These are phyloP conservation scores for Amblyjoppa fuscipennis DNA, from an alignment of 2,888 invertebrate genomes.

Conservation along the genomic window DNA sequence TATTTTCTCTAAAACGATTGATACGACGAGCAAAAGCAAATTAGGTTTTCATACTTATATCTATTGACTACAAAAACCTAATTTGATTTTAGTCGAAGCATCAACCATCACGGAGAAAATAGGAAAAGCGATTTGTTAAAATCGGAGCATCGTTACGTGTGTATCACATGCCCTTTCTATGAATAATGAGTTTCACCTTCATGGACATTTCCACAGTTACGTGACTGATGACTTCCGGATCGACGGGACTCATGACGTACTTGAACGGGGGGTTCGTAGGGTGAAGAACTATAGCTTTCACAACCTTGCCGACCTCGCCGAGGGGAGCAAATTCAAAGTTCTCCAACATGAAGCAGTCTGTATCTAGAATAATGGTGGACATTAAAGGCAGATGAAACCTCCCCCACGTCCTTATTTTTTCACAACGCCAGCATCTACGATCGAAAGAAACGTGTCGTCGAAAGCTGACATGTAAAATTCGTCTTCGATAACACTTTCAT, in stretches of 20 bases:
- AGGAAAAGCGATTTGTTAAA: no score
- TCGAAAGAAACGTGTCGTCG: no score
- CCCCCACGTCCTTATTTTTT: not conserved
- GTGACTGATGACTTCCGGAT: conserved; percentile 74
- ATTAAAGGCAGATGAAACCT: not conserved
- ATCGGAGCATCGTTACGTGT: no score
- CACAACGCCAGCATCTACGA: not conserved
- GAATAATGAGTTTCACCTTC: conserved; percentile 70
- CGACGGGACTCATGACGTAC: conserved; percentile 72
- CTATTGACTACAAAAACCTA: no score
- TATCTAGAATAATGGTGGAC: conserved; percentile 64
- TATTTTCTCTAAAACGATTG: no score
- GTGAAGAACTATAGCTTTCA: conserved; percentile 67
- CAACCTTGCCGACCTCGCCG: conserved; percentile 74
- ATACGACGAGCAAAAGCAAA: no score
- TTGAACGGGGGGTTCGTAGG: conserved; percentile 45
- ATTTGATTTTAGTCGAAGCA: no score
- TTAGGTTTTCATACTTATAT: no score
- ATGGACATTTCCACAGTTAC: conserved; percentile 71
- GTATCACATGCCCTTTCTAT: not conserved
- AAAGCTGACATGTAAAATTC: no score
- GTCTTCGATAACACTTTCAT: no score
- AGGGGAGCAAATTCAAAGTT: conserved; percentile 72
- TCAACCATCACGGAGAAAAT: no score
- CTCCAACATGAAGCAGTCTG: conserved; percentile 70